phyloP scores from a whole-genome alignment of 2,888 invertebrate genomes.

The Troilus luridus region DNA sequence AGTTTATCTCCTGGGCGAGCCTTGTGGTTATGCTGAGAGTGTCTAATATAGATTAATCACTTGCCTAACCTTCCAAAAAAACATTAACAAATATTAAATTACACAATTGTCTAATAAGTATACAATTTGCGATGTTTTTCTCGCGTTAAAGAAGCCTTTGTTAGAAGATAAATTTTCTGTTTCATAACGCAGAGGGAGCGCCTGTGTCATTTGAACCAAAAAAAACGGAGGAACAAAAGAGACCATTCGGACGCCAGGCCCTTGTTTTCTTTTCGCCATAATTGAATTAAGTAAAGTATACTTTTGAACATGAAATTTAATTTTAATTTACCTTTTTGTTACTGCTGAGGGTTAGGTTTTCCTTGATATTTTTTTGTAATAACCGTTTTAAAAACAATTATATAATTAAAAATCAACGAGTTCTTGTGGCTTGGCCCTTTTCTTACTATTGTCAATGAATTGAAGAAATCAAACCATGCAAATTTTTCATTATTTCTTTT shows the following conservation, averaged over 20 bases:
- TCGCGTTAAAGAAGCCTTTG: not conserved
- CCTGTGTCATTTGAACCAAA: not conserved
- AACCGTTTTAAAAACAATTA: not conserved
- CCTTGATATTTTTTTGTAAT: not conserved
- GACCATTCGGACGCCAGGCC: not conserved
- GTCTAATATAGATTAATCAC: not conserved
- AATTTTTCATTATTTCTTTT: too few species aligned
- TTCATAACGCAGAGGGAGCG: not conserved
- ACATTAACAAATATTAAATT: not conserved
- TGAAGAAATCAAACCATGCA: too few species aligned
- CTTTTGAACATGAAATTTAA: not conserved
- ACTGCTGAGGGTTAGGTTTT: not conserved
- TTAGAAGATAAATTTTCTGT: constrained; percentile 22
- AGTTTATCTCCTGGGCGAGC: not conserved
- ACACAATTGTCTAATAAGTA: not conserved
- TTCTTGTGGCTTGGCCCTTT: too few species aligned
- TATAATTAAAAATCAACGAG: not conserved
- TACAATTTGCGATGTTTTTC: not conserved
- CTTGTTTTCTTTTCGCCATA: constrained; percentile 4
- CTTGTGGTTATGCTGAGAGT: not conserved
- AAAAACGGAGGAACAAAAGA: not conserved
- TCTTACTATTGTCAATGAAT: too few species aligned
- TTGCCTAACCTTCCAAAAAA: too few species aligned
- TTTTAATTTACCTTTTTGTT: not conserved
- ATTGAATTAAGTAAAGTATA: constrained; percentile 16